Evolutionary conservation across 2,113 vertebrate species (phyloP).

Genomic region (Albula goreensis): DNA sequence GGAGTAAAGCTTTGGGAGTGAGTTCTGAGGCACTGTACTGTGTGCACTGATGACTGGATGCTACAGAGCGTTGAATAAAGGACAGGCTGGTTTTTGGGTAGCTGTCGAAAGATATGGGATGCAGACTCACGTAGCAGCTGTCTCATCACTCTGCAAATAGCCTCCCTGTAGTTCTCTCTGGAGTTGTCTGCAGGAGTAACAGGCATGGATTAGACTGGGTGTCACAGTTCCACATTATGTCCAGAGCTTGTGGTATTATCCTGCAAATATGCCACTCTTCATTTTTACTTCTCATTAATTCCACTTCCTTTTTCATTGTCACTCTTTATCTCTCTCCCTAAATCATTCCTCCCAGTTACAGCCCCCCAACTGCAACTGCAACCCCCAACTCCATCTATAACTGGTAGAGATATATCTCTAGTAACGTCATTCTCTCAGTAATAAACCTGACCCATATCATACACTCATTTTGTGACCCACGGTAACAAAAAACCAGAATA

Average conservation of each 20-base stretch:
- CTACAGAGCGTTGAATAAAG: too few species aligned
- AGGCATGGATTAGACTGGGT: neutral
- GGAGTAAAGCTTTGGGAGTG: neutral
- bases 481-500: neutral
- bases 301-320: neutral
- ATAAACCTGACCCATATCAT: neutral
- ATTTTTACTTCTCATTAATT: neutral
- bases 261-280: neutral
- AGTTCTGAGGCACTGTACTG: neutral
- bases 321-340: neutral
- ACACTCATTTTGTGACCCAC: neutral
- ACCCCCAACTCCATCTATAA: neutral
- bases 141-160: conserved; percentile 82
- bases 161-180: conserved; percentile 88
- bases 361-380: neutral
- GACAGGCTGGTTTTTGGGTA: neutral
- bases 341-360: neutral
- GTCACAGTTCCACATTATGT: neutral
- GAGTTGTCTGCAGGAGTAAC: conserved; percentile 70
- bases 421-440: neutral
- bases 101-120: conserved; percentile 21
- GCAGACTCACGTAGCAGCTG: conserved; percentile 87
- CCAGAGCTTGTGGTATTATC: neutral
- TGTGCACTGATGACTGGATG: neutral
- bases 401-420: too few species aligned